phyloP scores from a whole-genome alignment of 2,797 vertebrate species.

The Pitangus sulphuratus region DNA sequence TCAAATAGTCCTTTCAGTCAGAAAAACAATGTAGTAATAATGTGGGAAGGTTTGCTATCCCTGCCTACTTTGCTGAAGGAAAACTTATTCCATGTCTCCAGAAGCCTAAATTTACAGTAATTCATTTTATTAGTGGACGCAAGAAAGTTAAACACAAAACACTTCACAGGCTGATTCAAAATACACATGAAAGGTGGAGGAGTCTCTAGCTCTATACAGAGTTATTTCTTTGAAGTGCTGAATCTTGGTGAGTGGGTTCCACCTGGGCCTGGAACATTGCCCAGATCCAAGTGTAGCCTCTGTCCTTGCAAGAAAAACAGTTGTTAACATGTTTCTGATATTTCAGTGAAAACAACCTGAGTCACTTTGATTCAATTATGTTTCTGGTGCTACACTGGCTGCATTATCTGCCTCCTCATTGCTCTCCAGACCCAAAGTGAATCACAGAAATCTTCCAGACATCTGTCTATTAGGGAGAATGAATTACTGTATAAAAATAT shows the following conservation, averaged over 20 bases:
- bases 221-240: slow-evolving; percentile 8
- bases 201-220: not conserved
- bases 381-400: not conserved
- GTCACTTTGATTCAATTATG: not conserved
- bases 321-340: not conserved
- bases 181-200: not conserved
- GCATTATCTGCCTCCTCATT: not conserved
- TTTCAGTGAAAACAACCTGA: not conserved
- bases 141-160: not conserved
- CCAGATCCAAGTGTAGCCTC: not conserved
- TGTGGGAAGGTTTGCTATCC: not conserved
- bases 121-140: not conserved
- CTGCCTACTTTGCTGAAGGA: not conserved
- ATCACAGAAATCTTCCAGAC: not conserved
- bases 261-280: not conserved
- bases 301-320: not conserved
- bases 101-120: not conserved
- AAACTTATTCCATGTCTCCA: not conserved
- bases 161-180: not conserved
- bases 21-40: not conserved
- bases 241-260: not conserved
- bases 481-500: not conserved
- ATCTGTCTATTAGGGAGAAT: not conserved
- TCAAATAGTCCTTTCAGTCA: not conserved
- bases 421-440: not conserved